phyloP scores from a whole-genome alignment of 2,113 vertebrate genomes.

The Pangasianodon hypophthalmus region DNA sequence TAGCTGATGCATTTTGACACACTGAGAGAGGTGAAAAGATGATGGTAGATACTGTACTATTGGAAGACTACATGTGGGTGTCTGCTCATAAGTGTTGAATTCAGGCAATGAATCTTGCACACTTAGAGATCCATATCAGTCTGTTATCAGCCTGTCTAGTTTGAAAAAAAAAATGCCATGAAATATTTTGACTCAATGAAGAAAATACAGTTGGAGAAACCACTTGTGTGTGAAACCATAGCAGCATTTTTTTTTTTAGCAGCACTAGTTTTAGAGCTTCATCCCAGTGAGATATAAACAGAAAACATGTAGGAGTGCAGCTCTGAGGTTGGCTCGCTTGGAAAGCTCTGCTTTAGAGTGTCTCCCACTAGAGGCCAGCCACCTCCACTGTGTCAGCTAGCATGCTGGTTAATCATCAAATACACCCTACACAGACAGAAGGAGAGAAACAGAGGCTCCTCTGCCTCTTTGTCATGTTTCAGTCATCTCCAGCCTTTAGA shows the following conservation, averaged over 20 bases:
- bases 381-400: conserved; percentile 56
- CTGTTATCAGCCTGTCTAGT: conserved; percentile 37
- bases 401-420: conserved; percentile 60
- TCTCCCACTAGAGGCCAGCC: conserved; percentile 58
- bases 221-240: conserved; percentile 37
- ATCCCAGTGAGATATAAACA: conserved; percentile 49
- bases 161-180: conserved; percentile 11
- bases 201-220: conserved; percentile 35
- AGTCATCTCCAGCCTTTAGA: conserved; percentile 41
- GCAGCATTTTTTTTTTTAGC: conserved; percentile 44
- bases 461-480: conserved; percentile 54
- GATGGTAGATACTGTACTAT: neutral
- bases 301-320: conserved; percentile 48
- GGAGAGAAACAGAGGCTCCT: conserved; percentile 44
- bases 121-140: conserved; percentile 24
- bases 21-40: neutral
- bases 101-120: conserved; percentile 3
- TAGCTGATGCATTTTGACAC: neutral
- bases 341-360: conserved; percentile 49
- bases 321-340: conserved; percentile 45
- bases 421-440: conserved; percentile 51
- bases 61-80: neutral
- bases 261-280: conserved; percentile 42
- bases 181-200: conserved; percentile 32
- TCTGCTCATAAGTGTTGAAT: conserved; percentile 18